Conservation (phyloP, 1,140 invertebrate species). For the Drosophila elegans region DNA sequence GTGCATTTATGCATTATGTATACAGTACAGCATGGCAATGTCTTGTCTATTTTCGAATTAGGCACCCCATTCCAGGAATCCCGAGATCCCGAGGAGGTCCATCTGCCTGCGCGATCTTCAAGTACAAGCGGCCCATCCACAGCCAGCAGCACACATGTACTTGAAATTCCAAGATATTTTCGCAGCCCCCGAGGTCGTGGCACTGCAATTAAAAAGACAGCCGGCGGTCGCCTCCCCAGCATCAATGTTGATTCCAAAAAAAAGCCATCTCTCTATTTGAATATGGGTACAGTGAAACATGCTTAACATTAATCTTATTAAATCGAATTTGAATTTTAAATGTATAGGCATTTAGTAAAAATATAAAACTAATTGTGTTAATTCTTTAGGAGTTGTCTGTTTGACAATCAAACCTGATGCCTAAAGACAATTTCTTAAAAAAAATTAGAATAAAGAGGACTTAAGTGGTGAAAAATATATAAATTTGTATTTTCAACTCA, state of each 20-base stretch:
- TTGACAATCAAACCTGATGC: too few species aligned
- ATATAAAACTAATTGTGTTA: too few species aligned
- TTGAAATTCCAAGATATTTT: constrained; percentile 83
- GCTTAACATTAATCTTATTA: neutral
- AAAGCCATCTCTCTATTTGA: constrained; percentile 27
- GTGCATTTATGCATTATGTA: constrained; percentile 56
- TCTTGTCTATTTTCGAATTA: constrained; percentile 44
- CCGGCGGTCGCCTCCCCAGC: constrained; percentile 50
- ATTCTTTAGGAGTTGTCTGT: too few species aligned
- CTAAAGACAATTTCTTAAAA: too few species aligned
- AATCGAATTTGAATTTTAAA: too few species aligned
- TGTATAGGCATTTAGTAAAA: too few species aligned
- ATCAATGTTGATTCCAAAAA: constrained; percentile 65
- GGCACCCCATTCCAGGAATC: constrained; percentile 49
- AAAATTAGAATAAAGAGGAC: too few species aligned
- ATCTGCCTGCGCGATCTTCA: constrained; percentile 57
- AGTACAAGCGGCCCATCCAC: constrained; percentile 39
- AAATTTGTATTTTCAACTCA: too few species aligned
- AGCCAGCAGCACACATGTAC: constrained; percentile 52
- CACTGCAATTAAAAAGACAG: constrained; percentile 80
- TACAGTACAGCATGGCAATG: constrained; percentile 16
- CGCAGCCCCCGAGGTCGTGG: constrained; percentile 72
- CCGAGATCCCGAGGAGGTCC: constrained; percentile 26
- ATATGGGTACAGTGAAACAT: constrained; percentile 21
- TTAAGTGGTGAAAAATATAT: too few species aligned